Evolutionary conservation across 2,797 vertebrate genomes (phyloP).

Genomic region (Halcyon chelicuti): DNA sequence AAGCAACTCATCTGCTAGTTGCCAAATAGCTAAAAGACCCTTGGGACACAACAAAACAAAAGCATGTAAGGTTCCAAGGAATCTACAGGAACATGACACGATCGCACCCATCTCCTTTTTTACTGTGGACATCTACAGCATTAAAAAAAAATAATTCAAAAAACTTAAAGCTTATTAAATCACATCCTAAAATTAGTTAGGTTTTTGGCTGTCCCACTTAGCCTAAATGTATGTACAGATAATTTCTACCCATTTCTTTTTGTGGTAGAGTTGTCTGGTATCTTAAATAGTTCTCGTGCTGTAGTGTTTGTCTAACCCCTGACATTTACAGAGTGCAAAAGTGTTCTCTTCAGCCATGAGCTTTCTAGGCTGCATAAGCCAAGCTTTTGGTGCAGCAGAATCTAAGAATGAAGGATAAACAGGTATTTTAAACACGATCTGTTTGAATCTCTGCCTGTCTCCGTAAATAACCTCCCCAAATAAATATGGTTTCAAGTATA

Average conservation of each 20-base stretch:
- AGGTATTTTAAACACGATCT: neutral
- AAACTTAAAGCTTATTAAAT: neutral
- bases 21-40: slow-evolving; percentile 29
- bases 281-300: neutral
- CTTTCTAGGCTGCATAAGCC: neutral
- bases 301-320: neutral
- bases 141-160: too few relatives aligned
- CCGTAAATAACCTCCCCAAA: slow-evolving; percentile 9
- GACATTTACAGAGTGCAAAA: neutral
- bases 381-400: neutral
- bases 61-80: neutral
- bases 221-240: neutral
- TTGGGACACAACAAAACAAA: slow-evolving; percentile 22
- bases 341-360: neutral
- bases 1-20: slow-evolving; percentile 31
- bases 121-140: neutral
- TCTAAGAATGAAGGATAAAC: slow-evolving; percentile 3
- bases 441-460: neutral
- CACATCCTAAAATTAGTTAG: neutral
- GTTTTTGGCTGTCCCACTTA: neutral
- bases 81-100: neutral
- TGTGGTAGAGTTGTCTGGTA: neutral
- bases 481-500: neutral
- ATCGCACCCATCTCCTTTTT: neutral
- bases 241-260: neutral